Evolutionary conservation across 2,888 invertebrate species (phyloP), one percentile per base, ranked within the genome.

Genomic region (Trichogramma dendrolimi): DNA sequence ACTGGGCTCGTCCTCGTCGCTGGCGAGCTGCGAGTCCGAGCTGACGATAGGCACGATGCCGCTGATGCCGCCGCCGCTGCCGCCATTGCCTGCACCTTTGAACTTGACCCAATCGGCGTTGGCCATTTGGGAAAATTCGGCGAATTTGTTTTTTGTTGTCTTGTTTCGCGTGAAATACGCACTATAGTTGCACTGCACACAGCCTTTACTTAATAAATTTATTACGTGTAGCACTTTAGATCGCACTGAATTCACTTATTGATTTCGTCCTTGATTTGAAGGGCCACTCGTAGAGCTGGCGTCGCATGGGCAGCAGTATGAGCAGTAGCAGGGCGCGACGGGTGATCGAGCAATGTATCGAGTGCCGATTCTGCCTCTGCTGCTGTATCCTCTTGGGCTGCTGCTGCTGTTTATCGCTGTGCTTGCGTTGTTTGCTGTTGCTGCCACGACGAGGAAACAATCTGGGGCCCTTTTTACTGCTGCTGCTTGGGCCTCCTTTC

Each of bases 211-310:
- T 1, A 11, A 39, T 48, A n/a, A 41, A 56, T 27, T 11, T 55
- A 5, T 14, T 11, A 14, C 2, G 52, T 11, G 4, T 52, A 41
- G 10, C 48, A 47, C 58, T 48, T 50, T 14, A n/a, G 2, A 8
- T 2, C 51, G 8, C 51, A 14, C 14, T 50, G 51, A 14, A 50
- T 14, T 50, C 58, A 46, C 43, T 50, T 51, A 70, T 70, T 75
- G 74, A 67, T 76, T 75, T 78, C 74, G 78, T 78, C 76, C 77
- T 74, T 72, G 75, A 77, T 68, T 75, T 77, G 68, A 72, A 75
- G 66, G 76, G 74, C 77, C 77, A 78, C 72, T 77, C 77, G 69
- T 75, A 76, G 53, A 77, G 73, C 68, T 78, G 76, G 67, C 75
- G 75, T 59, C 74, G 76, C 63, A 77, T 68, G 61, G 73, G 71